phyloP scores from a whole-genome alignment of 2,113 vertebrate species.

The Cacatua alba region DNA sequence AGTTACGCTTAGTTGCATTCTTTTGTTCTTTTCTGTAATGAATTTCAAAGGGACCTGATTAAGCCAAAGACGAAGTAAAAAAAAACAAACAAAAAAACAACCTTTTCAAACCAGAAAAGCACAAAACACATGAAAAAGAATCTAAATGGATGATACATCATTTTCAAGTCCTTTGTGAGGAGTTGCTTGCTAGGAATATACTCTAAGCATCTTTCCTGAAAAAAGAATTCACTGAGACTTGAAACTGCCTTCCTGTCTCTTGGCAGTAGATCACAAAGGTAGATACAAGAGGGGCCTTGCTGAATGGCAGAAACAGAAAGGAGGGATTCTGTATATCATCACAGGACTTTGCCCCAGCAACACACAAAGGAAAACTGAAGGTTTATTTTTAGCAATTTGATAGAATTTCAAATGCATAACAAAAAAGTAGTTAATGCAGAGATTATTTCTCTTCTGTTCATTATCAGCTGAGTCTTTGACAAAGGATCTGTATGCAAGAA shows the following conservation, averaged over 20 bases:
- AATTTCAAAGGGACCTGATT: slow-evolving; percentile 7
- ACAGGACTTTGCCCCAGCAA: background rate
- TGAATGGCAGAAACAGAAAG: background rate
- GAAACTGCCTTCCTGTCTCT: background rate
- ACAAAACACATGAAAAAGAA: background rate
- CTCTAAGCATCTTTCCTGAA: background rate
- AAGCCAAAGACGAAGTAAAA: background rate
- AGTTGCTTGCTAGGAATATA: background rate
- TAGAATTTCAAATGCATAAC: background rate
- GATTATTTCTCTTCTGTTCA: background rate
- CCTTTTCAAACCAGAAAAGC: background rate
- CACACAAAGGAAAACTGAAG: background rate
- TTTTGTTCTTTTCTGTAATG: slow-evolving; percentile 7
- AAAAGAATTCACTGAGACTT: background rate
- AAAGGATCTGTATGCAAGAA: background rate
- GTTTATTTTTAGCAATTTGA: background rate
- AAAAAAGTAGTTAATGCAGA: background rate
- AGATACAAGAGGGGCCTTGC: background rate
- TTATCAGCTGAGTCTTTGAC: background rate
- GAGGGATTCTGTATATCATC: background rate
- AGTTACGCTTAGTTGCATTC: background rate
- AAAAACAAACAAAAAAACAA: background rate
- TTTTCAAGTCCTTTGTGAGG: background rate
- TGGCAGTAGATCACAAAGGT: background rate
- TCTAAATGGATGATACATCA: background rate